Conservation (phyloP, 2,797 vertebrate genomes). For the Eurystomus glaucurus region DNA sequence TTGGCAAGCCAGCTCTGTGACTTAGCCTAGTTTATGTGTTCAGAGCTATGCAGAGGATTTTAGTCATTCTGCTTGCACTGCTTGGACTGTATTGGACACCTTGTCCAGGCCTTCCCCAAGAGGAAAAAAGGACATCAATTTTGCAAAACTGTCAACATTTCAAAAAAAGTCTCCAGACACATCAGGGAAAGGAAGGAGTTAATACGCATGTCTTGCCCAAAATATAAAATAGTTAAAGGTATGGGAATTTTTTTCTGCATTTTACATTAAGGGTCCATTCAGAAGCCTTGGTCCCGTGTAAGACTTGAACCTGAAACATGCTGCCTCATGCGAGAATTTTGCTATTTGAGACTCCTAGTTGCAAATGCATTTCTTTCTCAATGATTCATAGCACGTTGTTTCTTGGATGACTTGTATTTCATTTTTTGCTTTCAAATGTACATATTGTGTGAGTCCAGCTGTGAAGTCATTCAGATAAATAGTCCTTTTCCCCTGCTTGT, state of each 20-base stretch:
- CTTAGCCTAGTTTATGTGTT: conserved; percentile 50
- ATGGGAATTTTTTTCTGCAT: neutral
- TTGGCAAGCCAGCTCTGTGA: conserved; percentile 46
- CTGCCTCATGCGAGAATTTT: neutral
- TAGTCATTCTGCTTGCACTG: conserved; percentile 25
- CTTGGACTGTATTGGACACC: neutral
- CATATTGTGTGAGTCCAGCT: conserved; percentile 37
- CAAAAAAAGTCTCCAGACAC: neutral
- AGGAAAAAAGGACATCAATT: neutral
- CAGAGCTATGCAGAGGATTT: conserved; percentile 21
- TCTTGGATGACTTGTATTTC: conserved; percentile 45
- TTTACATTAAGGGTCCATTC: neutral
- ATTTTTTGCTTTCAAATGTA: conserved; percentile 36
- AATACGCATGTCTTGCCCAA: neutral
- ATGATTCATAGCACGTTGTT: conserved; percentile 41
- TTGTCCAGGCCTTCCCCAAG: neutral
- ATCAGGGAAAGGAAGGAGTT: neutral
- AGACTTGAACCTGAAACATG: neutral
- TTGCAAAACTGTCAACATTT: neutral
- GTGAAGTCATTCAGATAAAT: conserved; percentile 47
- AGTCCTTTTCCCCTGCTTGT: conserved; percentile 2
- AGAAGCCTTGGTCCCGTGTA: neutral
- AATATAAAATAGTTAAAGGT: neutral
- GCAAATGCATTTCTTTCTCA: conserved; percentile 33
- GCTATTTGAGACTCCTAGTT: conserved; percentile 2